Conservation (phyloP, 2,113 vertebrate genomes). For the Pseudonaja textilis region DNA sequence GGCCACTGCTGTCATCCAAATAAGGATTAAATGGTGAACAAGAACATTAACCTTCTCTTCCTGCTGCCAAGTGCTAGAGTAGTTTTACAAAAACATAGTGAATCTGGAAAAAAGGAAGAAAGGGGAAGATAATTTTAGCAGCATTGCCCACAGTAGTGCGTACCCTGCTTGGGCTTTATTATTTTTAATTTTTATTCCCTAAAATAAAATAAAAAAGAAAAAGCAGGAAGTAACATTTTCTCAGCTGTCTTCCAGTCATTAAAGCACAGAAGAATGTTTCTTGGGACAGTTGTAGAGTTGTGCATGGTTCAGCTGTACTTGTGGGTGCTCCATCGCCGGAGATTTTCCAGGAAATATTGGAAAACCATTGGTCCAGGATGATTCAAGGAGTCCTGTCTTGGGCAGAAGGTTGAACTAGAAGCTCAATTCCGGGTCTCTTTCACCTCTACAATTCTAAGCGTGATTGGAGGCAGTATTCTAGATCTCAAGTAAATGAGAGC, state of each 20-base stretch:
- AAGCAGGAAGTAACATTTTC: not conserved
- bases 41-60: not conserved
- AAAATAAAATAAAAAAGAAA: not conserved
- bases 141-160: not conserved
- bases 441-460: not conserved
- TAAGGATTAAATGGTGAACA: not conserved
- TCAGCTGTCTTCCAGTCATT: not conserved
- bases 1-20: not conserved
- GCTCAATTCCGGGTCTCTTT: not conserved
- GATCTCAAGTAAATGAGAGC: not conserved
- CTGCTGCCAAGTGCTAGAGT: not conserved
- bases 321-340: not conserved
- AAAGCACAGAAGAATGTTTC: not conserved
- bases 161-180: not conserved
- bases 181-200: not conserved
- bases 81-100: not conserved
- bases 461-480: not conserved
- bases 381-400: not conserved
- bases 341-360: not conserved
- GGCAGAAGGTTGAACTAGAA: not conserved
- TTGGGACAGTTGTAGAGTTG: not conserved
- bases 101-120: not conserved
- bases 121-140: not conserved
- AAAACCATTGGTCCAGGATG: not conserved
- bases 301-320: not conserved